These are phyloP conservation scores for Heteropelma amictum DNA, from an alignment of 2,888 invertebrate genomes.

Conservation along the genomic window DNA sequence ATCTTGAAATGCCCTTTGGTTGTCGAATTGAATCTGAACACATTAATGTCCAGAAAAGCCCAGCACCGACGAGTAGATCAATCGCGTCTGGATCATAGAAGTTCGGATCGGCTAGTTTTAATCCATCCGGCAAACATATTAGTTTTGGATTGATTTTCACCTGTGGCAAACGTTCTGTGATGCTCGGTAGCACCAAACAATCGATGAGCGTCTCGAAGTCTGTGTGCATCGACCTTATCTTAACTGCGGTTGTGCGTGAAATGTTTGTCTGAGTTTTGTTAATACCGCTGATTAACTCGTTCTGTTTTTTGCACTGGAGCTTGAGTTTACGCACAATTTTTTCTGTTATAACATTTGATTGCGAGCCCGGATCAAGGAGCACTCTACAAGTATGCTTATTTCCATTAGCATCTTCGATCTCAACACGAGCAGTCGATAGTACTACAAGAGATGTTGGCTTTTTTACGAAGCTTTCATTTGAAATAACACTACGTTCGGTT, in stretches of 20 bases:
- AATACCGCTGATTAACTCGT: constrained; percentile 36
- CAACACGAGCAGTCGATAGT: constrained; percentile 53
- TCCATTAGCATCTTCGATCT: constrained; percentile 39
- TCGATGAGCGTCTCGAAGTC: constrained; percentile 34
- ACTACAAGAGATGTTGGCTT: constrained; percentile 34
- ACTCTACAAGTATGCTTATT: constrained; percentile 35
- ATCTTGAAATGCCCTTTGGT: constrained; percentile 1
- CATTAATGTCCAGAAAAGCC: constrained; percentile 48
- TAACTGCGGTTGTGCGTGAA: neutral
- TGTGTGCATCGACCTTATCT: constrained; percentile 42
- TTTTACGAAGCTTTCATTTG: too few species aligned
- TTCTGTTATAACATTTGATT: constrained; percentile 51
- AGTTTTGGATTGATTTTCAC: constrained; percentile 19
- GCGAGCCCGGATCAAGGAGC: constrained; percentile 54
- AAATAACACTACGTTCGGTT: too few species aligned
- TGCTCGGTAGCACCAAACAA: constrained; percentile 47
- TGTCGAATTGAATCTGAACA: constrained; percentile 36
- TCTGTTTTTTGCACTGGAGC: constrained; percentile 24
- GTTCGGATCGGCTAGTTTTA: constrained; percentile 45
- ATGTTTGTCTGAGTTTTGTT: constrained; percentile 32
- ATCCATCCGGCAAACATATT: constrained; percentile 32
- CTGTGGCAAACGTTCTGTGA: constrained; percentile 44
- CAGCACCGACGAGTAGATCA: constrained; percentile 44
- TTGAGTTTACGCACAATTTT: constrained; percentile 41
- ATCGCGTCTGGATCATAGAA: constrained; percentile 42